These are phyloP conservation scores for Malurus leucopterus DNA, from an alignment of 2,797 vertebrate genomes.

Conservation along the genomic window DNA sequence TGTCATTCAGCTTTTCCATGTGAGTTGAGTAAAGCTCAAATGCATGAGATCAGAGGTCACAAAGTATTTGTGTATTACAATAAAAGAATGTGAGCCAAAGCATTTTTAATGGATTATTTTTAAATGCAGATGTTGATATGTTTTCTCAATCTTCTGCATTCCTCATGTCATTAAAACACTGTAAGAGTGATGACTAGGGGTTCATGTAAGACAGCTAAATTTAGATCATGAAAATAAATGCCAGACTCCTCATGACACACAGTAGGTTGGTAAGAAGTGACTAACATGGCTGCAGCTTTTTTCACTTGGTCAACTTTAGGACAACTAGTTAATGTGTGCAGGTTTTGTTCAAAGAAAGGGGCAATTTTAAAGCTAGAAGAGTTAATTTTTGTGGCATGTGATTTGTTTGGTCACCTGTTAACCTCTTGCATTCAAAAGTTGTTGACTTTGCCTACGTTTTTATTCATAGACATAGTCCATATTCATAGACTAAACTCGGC, in stretches of 20 bases:
- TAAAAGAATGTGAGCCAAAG: not conserved
- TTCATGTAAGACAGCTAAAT: not conserved
- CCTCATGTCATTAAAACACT: not conserved
- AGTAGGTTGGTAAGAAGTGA: not conserved
- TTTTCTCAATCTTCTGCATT: not conserved
- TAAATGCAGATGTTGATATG: not conserved
- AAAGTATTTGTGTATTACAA: not conserved
- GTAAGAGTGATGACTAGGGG: not conserved
- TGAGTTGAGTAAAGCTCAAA: not conserved
- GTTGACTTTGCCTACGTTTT: not conserved
- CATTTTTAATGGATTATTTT: not conserved
- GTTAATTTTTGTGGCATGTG: not conserved
- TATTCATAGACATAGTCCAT: not conserved
- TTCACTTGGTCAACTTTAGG: not conserved
- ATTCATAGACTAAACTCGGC: not conserved
- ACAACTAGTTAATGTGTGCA: not conserved
- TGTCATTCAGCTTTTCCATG: not conserved
- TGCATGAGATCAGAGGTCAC: not conserved
- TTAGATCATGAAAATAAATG: not conserved
- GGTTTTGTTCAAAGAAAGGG: not conserved
- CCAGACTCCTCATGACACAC: not conserved
- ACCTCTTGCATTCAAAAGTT: not conserved
- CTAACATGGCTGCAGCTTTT: not conserved
- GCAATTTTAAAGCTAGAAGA: not conserved
- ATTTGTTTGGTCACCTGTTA: not conserved